Evolutionary conservation across 2,113 vertebrate species (phyloP).

Genomic region (Ptilonorhynchus violaceus): DNA sequence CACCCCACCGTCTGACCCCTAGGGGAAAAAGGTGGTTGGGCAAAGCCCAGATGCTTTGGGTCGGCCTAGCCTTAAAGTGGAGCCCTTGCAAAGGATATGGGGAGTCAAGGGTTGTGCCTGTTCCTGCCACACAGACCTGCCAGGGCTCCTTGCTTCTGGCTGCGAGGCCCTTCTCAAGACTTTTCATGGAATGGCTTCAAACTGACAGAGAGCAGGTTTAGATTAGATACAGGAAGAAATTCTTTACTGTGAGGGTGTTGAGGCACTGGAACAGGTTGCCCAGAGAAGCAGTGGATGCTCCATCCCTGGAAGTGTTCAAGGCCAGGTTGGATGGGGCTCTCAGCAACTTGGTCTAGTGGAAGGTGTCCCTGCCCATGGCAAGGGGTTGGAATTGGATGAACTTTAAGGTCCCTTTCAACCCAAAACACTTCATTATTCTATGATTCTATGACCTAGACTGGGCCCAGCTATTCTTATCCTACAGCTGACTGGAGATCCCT

Average conservation of each 20-base stretch:
- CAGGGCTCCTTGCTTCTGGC: background rate
- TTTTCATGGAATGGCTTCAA: background rate
- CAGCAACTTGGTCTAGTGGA: background rate
- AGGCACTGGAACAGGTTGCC: background rate
- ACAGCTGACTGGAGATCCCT: background rate
- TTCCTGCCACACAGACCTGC: background rate
- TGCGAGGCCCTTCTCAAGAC: background rate
- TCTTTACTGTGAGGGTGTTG: background rate
- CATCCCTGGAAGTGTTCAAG: background rate
- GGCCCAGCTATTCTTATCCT: background rate
- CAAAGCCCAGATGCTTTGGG: background rate
- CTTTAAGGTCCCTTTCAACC: background rate
- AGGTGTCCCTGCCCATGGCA: background rate
- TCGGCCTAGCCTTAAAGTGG: background rate
- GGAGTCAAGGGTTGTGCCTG: background rate
- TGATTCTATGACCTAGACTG: background rate
- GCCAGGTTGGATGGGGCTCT: background rate
- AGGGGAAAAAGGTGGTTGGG: background rate
- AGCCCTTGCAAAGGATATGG: background rate
- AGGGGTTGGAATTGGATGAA: background rate
- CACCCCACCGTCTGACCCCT: background rate
- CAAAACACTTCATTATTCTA: background rate
- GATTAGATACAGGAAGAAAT: background rate
- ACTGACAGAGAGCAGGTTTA: background rate
- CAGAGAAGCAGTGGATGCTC: background rate